Evolutionary conservation across 2,113 vertebrate species (phyloP), one percentile per base, ranked within the genome.

Genomic region (Neodon shergylaensis): DNA sequence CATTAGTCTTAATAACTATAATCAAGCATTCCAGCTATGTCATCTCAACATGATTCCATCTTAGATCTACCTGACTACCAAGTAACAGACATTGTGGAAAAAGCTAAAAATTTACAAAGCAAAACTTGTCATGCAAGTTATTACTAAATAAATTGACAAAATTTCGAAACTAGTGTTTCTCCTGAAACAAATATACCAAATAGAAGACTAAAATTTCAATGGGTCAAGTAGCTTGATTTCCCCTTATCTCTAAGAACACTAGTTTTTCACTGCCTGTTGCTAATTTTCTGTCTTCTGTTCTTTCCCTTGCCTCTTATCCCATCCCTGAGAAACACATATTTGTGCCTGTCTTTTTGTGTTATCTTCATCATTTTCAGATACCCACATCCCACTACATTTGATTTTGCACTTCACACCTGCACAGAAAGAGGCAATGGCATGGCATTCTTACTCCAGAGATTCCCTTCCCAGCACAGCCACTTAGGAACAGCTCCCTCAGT

Each of bases 131-230:
- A 63, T n/a, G 13, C 7, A 89, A 87, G 12, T 79, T 93, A 61
- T 90, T 92, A 76, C 31, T 28, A 33, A 92, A 90, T 31, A 95
- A 96, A 79, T 0, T 24, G 42, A 65, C 78, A 76, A 83, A 88
- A 95, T 81, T 89, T 96, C 72, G 90, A 87, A 90, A n/a, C 33
- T 94, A 52, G 44, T 94, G 84, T 72, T 61, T 87, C 52, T 81
- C 47, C 73, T 89, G 83, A 93, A 94, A 94, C 77, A 77, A 88
- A 68, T 78, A 12, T 83, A 14, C 28, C 54, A 52, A 61, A 88
- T 82, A 19, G 49, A 87, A 88, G 61, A 93, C 36, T 87, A 10
- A 84, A 89, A 93, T 92, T 88, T 89, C 63, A 90, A 82, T 74
- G 76, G 39, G 1, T 82, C 22, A 74, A 4, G 47, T 52, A 52